Evolutionary conservation across 23 tunicate genomes (phyloP).

Genomic region (Pegea sp.): DNA sequence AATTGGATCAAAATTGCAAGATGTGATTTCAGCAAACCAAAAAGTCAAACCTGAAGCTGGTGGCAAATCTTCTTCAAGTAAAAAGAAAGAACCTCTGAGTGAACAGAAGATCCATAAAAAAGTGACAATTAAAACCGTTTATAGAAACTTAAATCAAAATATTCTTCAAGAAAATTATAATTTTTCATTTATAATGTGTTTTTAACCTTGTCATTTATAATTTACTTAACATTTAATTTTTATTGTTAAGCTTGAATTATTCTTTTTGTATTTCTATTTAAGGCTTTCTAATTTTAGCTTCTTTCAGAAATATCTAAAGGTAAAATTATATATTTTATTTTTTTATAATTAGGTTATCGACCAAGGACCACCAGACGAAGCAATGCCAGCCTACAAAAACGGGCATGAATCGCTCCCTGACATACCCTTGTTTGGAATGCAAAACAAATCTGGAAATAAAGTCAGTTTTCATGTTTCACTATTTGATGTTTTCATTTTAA

Average conservation of each 20-base stretch:
- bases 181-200: no score
- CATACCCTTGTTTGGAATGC: conserved; percentile 46
- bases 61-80: conserved; percentile 19
- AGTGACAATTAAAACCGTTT: conserved; percentile 4
- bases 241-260: no score
- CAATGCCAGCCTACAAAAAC: conserved; percentile 70
- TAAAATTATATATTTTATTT: neutral
- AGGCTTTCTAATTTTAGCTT: no score
- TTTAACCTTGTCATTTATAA: no score
- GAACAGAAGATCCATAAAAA: conserved; percentile 53
- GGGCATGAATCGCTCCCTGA: conserved; percentile 58
- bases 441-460: conserved; percentile 43
- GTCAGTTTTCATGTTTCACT: conserved; percentile 4
- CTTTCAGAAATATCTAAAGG: neutral
- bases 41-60: conserved; percentile 7
- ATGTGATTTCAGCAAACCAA: conserved; percentile 33
- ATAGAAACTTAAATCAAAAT: neutral
- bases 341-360: conserved; percentile 24
- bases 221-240: no score
- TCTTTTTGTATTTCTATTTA: neutral
- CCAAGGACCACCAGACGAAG: conserved; percentile 74
- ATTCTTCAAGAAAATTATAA: no score
- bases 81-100: conserved; percentile 42
- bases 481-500: neutral
- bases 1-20: conserved; percentile 58